Percentiles rank a stretch among this genome's conserved stretches.
Conservation (phyloP, 1,140 invertebrate genomes). For the Dysdera silvatica region DNA sequence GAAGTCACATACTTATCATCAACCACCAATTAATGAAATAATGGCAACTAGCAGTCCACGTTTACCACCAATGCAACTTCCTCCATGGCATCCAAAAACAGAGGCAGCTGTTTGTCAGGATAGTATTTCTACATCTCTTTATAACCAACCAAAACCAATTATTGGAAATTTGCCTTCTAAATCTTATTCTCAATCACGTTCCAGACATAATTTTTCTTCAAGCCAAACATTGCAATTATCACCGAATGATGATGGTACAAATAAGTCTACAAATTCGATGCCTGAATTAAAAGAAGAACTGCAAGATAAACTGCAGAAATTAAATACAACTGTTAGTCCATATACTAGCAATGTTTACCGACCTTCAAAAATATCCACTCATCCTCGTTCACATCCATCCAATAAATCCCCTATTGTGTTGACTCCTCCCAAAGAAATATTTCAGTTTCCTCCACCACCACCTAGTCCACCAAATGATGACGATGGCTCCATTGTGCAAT, state of each 20-base stretch:
- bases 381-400: slow-evolving; percentile 14
- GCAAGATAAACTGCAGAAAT: slow-evolving; percentile 25
- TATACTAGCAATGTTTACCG: slow-evolving; percentile 25
- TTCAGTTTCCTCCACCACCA: background rate
- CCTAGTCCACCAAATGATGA: background rate
- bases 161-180: slow-evolving; percentile 29
- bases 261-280: slow-evolving; percentile 37
- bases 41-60: slow-evolving; percentile 22
- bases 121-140: slow-evolving; percentile 15
- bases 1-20: slow-evolving; percentile 12
- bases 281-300: slow-evolving; percentile 32
- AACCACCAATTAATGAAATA: slow-evolving; percentile 9
- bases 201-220: slow-evolving; percentile 8
- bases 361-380: slow-evolving; percentile 25
- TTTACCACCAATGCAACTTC: slow-evolving; percentile 23
- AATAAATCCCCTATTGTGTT: slow-evolving; percentile 22
- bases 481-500: background rate
- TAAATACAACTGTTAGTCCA: slow-evolving; percentile 2
- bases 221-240: slow-evolving; percentile 31
- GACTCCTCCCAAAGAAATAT: slow-evolving; percentile 21
- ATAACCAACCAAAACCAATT: slow-evolving; percentile 34
- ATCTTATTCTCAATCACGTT: slow-evolving; percentile 25
- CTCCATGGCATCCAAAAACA: slow-evolving; percentile 19
- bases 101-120: too few species aligned
- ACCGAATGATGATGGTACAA: slow-evolving; percentile 24